Evolutionary conservation across 2,797 vertebrate genomes (phyloP), one percentile per base, ranked within the genome.

Genomic region (Catostomus latipinnis): DNA sequence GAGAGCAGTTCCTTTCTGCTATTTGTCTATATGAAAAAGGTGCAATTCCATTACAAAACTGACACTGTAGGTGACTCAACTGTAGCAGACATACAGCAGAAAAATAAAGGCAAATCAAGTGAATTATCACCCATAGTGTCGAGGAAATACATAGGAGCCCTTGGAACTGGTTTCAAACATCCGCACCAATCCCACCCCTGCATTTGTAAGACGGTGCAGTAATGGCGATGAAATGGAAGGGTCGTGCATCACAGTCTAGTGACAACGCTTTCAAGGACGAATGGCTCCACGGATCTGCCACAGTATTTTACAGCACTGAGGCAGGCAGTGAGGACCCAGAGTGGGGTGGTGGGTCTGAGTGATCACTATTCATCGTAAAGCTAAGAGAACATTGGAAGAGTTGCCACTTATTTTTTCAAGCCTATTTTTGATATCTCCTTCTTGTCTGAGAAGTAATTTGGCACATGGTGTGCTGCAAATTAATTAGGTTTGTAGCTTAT

Each of bases 401-500:
- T 46, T 76, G 61, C 16, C n/a, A 62, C 46, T 58, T 34, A 46
- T 10, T 52, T 75, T 66, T 73, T 68, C 11, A 71, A 78, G 18
- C 49, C 70, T 66, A 63, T 57, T 78, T 81, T 74, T 34, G 12
- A 50, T 65, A 70, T 58, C 52, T 50, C 69, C 67, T 79, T 65
- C 34, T 46, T n/a, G 65, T 80, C 67, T 4, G 63, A 13, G 54
- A 34, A 71, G 71, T 73, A 18, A 65, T 78, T 74, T 60, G 43
- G 74, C 53, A 68, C 70, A 74, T 13, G 57, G 45, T 57, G 70
- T 11, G 8, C 74, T 73, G 65, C 71, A 81, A 73, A 86, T 77
- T 14, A 86, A 71, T 62, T 58, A n/a, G 34, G 22, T 13, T 69
- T 58, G 12, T 60, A 70, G 58, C 50, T 43, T 70, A 34, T 34